Base-by-base conservation (phyloP, 92 coral and sea anemone species). In the Metridium senile region DNA sequence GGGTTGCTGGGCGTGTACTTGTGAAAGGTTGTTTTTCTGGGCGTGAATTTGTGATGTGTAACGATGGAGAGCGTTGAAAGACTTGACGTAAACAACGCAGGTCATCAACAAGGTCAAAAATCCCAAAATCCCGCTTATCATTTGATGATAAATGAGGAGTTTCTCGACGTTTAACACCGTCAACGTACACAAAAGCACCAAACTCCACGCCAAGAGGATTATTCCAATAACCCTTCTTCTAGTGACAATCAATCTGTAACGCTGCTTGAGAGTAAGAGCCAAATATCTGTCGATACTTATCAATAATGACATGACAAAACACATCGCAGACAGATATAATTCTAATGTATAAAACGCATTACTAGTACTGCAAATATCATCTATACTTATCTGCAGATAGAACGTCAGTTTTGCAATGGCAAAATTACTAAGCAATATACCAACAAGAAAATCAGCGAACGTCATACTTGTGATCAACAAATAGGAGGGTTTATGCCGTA, bases 1-100 rank as follows among this genome's bases (percentile, higher is more conserved):
- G 61, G 3, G 61, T 54, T 54, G 61, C 17, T 54, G 61, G n/a
- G n/a, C n/a, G n/a, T n/a, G n/a, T n/a, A n/a, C 52, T 45, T 45
- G 52, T 45, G 52, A 16, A 20, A 49, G 49, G 27, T 33, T 33
- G 21, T 35, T 0, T 33, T 67, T 19, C 2, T 67, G 72, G 51
- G 72, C 25, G 72, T 31, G 51, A 16, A 33, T 46, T 35, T 67
- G 72, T 32, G 47, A 35, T 33, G 72, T 67, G 29, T 67, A 67
- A 20, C 43, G 72, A 33, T 67, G 27, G 21, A 67, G 57, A 1
- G 58, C 29, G 22, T 13, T 21, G 74, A 68, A 68, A 23, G 74
- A 68, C 32, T 68, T 68, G 54, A 68, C 28, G 57, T 68, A 68
- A 54, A 23, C 32, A 39, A 45, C 51, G 34, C 33, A 43, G 17